These are phyloP conservation scores for Moxostoma hubbsi DNA, from an alignment of 2,797 vertebrate species.

Conservation along the genomic window DNA sequence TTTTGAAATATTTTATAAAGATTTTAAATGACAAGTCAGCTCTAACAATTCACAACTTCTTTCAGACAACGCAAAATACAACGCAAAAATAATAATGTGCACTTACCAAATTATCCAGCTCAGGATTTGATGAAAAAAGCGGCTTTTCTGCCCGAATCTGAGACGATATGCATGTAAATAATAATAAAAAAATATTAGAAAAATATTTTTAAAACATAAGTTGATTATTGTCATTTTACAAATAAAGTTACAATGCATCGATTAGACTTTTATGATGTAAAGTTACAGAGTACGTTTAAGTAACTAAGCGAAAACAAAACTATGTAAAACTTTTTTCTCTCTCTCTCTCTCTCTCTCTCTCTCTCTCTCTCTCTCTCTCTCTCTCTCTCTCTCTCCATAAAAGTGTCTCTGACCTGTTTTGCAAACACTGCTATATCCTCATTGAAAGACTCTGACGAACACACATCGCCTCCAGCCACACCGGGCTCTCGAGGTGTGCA, in stretches of 20 bases:
- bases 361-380: too few species aligned
- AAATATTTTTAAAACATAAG: too few species aligned
- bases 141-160: conserved; percentile 98
- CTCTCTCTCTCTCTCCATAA: neutral
- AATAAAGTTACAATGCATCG: neutral
- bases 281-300: neutral
- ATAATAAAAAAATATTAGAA: conserved; percentile 24
- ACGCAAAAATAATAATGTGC: neutral
- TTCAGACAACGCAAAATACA: neutral
- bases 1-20: too few species aligned
- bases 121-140: conserved; percentile 98
- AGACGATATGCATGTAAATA: conserved; percentile 63
- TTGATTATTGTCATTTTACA: too few species aligned
- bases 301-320: neutral
- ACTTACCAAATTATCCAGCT: conserved; percentile 99
- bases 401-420: conserved; percentile 91
- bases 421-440: conserved; percentile 99
- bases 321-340: neutral
- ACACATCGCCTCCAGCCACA: conserved; percentile 98
- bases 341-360: too few species aligned
- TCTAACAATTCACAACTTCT: neutral
- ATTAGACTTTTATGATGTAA: too few species aligned
- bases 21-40: neutral
- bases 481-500: conserved; percentile 98
- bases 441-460: conserved; percentile 99